Percentiles rank a stretch among this genome's conserved stretches.
These are phyloP conservation scores for Zygogramma bicolorata DNA, from an alignment of 2,888 invertebrate species.

Conservation along the genomic window DNA sequence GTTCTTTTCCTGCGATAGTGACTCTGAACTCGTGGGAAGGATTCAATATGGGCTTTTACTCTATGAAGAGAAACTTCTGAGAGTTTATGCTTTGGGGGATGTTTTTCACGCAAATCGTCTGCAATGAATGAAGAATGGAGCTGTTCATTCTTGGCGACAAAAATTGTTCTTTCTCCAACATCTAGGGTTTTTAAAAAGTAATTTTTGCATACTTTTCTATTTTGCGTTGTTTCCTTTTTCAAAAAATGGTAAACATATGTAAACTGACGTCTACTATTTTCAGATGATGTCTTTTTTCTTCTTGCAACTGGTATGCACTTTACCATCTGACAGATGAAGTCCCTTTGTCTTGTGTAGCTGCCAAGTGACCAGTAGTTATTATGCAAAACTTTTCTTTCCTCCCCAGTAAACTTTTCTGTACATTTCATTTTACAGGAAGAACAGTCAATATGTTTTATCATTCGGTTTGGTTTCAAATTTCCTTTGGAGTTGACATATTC, in stretches of 20 bases:
- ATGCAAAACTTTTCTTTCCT: conserved; percentile 13
- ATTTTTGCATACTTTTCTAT: conserved; percentile 21
- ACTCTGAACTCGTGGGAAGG: neutral
- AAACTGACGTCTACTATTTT: conserved; percentile 20
- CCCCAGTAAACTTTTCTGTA: conserved; percentile 16
- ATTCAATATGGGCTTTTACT: neutral
- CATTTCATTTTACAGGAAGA: conserved; percentile 19
- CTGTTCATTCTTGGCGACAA: conserved; percentile 15
- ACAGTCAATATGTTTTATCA: conserved; percentile 16
- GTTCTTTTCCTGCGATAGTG: neutral
- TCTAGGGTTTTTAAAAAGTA: conserved; percentile 22
- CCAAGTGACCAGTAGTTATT: conserved; percentile 22
- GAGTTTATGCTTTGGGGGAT: neutral
- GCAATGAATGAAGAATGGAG: neutral
- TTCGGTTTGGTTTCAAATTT: neutral
- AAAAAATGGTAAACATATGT: conserved; percentile 12
- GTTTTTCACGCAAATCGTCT: neutral
- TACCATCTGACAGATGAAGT: conserved; percentile 4
- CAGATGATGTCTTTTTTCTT: conserved; percentile 4
- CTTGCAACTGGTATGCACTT: conserved; percentile 11
- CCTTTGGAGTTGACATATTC: conserved; percentile 6
- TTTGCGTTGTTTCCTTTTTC: neutral
- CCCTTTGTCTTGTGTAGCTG: conserved; percentile 9
- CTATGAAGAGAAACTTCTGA: neutral
- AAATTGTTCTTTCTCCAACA: conserved; percentile 22